phyloP scores from a whole-genome alignment of 2,888 invertebrate genomes.

The Anticlea derivata region DNA sequence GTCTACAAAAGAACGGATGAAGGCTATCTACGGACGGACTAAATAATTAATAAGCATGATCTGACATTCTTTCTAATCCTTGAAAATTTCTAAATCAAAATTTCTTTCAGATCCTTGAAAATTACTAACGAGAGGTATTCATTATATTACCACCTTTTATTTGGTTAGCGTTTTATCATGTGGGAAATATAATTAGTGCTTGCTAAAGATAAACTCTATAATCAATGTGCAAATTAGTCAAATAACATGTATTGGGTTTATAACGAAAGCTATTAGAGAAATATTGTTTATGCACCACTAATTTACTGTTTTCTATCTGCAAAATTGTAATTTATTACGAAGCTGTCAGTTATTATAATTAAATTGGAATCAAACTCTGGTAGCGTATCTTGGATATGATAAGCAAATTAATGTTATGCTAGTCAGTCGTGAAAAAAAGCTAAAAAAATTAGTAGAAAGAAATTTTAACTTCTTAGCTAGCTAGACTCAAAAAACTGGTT shows the following conservation, averaged over 20 bases:
- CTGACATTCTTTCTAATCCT: too few relatives aligned
- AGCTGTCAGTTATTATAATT: constrained; percentile 51
- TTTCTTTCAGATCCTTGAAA: too few relatives aligned
- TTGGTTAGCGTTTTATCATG: neutral
- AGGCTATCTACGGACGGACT: too few relatives aligned
- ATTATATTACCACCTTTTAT: too few relatives aligned
- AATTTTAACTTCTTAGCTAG: constrained; percentile 46
- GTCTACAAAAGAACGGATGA: too few relatives aligned
- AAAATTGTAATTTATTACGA: constrained; percentile 50
- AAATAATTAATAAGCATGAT: too few relatives aligned
- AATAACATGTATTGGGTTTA: constrained; percentile 25
- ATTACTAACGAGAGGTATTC: too few relatives aligned
- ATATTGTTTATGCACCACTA: constrained; percentile 38
- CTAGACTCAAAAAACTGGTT: constrained; percentile 70
- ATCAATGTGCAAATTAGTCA: constrained; percentile 8
- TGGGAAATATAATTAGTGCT: neutral
- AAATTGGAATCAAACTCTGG: constrained; percentile 50
- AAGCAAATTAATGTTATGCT: constrained; percentile 54
- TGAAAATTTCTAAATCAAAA: too few relatives aligned
- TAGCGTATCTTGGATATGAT: constrained; percentile 50
- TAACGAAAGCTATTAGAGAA: constrained; percentile 38
- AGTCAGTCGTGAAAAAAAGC: constrained; percentile 41
- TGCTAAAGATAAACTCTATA: neutral
- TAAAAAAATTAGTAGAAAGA: constrained; percentile 43
- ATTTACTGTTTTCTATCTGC: constrained; percentile 43